A percentile compares a stretch with the other conserved stretches of the same genome.
Conservation (phyloP, 2,888 invertebrate genomes). For the Agonopterix subpropinquella region DNA sequence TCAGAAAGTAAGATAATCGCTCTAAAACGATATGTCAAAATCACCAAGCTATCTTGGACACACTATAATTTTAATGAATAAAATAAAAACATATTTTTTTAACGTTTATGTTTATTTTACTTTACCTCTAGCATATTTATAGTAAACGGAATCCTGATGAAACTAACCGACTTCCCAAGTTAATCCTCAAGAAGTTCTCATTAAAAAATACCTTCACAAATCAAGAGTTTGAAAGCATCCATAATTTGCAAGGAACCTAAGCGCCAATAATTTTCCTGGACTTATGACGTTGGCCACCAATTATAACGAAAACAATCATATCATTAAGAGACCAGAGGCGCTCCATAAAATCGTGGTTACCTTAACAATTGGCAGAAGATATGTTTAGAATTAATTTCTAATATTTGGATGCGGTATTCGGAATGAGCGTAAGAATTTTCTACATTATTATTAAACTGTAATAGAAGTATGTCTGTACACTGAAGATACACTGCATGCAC, state of each 20-base stretch:
- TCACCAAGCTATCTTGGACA: no score
- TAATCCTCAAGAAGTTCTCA: slow-evolving; percentile 31
- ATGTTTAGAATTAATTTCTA: slow-evolving; percentile 7
- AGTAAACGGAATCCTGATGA: not conserved
- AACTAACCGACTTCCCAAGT: slow-evolving; percentile 5
- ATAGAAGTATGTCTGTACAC: no score
- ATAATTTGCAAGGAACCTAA: slow-evolving; percentile 2
- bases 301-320: slow-evolving; percentile 69
- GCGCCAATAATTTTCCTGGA: slow-evolving; percentile 45
- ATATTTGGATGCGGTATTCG: slow-evolving; percentile 27
- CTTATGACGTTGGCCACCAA: slow-evolving; percentile 60
- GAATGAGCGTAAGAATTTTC: no score
- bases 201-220: slow-evolving; percentile 45
- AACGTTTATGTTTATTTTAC: no score
- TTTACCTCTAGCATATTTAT: no score
- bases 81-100: no score
- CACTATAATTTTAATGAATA: no score
- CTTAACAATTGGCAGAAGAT: slow-evolving; percentile 36
- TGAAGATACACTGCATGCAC: no score
- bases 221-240: slow-evolving; percentile 17
- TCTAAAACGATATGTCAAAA: no score
- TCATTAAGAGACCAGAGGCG: slow-evolving; percentile 46
- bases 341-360: slow-evolving; percentile 42
- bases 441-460: no score
- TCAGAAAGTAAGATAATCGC: no score